Percentiles rank a stretch among this genome's conserved stretches.
Evolutionary conservation across 2,888 invertebrate species (phyloP).

Genomic region (Odontomyia ornata): DNA sequence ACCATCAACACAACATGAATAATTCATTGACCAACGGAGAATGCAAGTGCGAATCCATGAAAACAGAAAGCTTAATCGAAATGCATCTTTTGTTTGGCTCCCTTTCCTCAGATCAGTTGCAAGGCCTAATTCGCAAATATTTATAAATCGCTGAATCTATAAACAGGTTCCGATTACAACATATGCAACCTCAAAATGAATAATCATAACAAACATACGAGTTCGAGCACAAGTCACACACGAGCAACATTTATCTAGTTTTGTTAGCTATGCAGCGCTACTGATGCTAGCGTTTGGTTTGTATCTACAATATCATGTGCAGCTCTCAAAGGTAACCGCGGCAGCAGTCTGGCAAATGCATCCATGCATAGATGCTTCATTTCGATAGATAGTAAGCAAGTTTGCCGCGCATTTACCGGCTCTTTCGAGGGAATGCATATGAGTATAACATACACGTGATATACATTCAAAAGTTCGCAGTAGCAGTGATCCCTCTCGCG

Average conservation of each 20-base stretch:
- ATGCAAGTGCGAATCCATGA: background rate
- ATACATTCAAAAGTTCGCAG: background rate
- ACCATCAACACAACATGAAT: background rate
- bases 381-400: background rate
- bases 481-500: background rate
- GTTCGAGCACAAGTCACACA: background rate
- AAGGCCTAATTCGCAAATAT: too few relatives aligned
- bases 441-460: background rate
- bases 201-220: slow-evolving; percentile 2
- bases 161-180: slow-evolving; percentile 28
- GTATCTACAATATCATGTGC: background rate
- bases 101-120: background rate
- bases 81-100: background rate
- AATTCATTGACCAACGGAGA: background rate
- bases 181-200: background rate
- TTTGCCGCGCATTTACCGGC: too few relatives aligned
- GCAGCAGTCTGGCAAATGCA: background rate
- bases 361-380: background rate
- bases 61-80: slow-evolving; percentile 3
- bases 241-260: slow-evolving; percentile 2
- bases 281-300: background rate
- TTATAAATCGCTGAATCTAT: background rate
- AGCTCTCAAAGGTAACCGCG: too few relatives aligned
- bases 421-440: slow-evolving; percentile 3
- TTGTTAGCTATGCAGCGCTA: slow-evolving; percentile 1